phyloP scores from a whole-genome alignment of 2,888 invertebrate species.

The Cabera pusaria region DNA sequence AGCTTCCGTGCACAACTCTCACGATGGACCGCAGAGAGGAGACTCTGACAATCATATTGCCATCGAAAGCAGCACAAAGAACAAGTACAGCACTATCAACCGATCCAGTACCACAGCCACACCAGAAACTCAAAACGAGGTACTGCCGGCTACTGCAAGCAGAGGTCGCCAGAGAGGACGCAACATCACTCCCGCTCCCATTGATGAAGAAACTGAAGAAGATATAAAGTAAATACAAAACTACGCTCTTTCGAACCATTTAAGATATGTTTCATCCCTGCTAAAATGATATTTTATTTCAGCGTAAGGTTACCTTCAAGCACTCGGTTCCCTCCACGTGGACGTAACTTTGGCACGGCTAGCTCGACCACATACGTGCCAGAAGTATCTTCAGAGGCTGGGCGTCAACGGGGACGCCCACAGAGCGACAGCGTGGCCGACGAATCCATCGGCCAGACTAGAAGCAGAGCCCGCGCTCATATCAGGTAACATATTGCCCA shows the following conservation, averaged over 20 bases:
- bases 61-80: constrained; percentile 74
- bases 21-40: constrained; percentile 84
- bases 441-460: constrained; percentile 73
- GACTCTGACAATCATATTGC: constrained; percentile 69
- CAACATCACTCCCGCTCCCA: constrained; percentile 67
- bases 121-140: constrained; percentile 87
- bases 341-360: constrained; percentile 70
- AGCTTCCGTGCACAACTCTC: constrained; percentile 73
- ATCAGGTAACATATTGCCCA: constrained; percentile 67
- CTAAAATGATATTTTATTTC: constrained; percentile 3
- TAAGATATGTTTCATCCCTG: not conserved
- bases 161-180: constrained; percentile 79
- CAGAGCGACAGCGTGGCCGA: constrained; percentile 74
- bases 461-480: constrained; percentile 84
- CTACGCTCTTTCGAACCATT: too few species aligned
- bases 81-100: constrained; percentile 82
- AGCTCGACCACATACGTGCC: constrained; percentile 78
- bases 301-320: constrained; percentile 87
- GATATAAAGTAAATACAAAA: constrained; percentile 73
- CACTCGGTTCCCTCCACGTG: constrained; percentile 92
- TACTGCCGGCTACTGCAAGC: constrained; percentile 73
- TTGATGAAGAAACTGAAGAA: constrained; percentile 75
- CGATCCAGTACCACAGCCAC: constrained; percentile 65
- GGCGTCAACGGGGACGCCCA: constrained; percentile 63
- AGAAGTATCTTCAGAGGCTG: constrained; percentile 71